Conservation (phyloP, 2,888 invertebrate genomes). For the Melinaea marsaeus region DNA sequence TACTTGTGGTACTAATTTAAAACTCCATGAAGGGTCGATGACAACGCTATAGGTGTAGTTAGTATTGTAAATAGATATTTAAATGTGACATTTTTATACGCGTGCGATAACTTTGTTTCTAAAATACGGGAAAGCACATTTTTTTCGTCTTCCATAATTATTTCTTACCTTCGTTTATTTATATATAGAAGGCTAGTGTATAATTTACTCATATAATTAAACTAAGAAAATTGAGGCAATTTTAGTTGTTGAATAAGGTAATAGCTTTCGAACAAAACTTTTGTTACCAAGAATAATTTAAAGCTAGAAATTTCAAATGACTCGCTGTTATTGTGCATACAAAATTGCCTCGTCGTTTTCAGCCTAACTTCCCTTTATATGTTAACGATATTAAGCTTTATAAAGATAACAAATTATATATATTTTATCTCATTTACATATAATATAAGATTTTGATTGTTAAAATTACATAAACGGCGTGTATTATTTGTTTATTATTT, state of each 20-base stretch:
- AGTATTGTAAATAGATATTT: slow-evolving; percentile 64
- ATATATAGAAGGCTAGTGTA: slow-evolving; percentile 20
- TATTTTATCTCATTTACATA: slow-evolving; percentile 1
- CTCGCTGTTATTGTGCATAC: slow-evolving; percentile 2
- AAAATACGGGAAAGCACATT: slow-evolving; percentile 29
- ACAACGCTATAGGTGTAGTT: slow-evolving; percentile 58
- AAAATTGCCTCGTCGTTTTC: slow-evolving; percentile 1
- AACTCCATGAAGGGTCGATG: slow-evolving; percentile 47
- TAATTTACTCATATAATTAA: slow-evolving; percentile 8
- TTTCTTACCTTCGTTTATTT: slow-evolving; percentile 1
- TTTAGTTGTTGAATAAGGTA: slow-evolving; percentile 6
- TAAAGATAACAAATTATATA: not conserved
- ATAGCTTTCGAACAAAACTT: slow-evolving; percentile 1
- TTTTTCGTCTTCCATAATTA: slow-evolving; percentile 3
- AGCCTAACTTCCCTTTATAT: slow-evolving; percentile 4
- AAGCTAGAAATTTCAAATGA: slow-evolving; percentile 7
- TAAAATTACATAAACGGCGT: not conserved
- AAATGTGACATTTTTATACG: slow-evolving; percentile 62
- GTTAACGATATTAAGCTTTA: not conserved
- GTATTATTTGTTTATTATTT: slow-evolving; percentile 24
- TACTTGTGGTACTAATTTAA: slow-evolving; percentile 43
- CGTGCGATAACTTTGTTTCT: slow-evolving; percentile 43
- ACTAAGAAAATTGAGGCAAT: slow-evolving; percentile 4
- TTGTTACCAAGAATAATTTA: slow-evolving; percentile 8
- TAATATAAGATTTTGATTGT: not conserved